A percentile compares a stretch with the other conserved stretches of the same genome.
These are phyloP conservation scores for Ophraella communa DNA, from an alignment of 2,888 invertebrate species.

Conservation along the genomic window DNA sequence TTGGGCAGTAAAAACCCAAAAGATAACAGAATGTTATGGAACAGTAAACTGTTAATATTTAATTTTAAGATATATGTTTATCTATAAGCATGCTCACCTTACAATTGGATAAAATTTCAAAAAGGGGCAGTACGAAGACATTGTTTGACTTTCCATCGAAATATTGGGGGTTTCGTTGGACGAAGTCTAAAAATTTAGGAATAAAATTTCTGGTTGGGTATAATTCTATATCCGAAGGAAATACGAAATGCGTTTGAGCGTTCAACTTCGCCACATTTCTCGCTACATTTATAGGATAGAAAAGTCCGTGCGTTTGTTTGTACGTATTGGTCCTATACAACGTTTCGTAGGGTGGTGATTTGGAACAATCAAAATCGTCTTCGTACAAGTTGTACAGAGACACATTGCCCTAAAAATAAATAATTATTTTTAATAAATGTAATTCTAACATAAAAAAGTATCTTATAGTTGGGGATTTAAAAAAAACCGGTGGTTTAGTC, in stretches of 20 bases:
- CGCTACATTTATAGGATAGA: constrained; percentile 52
- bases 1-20: too few species aligned
- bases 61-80: too few species aligned
- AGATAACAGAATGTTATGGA: too few species aligned
- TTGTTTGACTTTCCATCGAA: constrained; percentile 33
- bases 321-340: constrained; percentile 64
- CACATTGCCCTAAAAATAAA: constrained; percentile 28
- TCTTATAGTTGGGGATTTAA: too few species aligned
- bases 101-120: constrained; percentile 43
- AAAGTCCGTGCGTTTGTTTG: constrained; percentile 43
- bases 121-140: constrained; percentile 49
- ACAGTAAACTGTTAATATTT: too few species aligned
- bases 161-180: constrained; percentile 34
- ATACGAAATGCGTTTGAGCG: constrained; percentile 50
- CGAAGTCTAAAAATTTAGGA: constrained; percentile 45
- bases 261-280: constrained; percentile 50
- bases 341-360: constrained; percentile 72
- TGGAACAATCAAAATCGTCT: constrained; percentile 71
- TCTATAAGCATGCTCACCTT: constrained; percentile 6
- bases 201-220: constrained; percentile 49
- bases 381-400: constrained; percentile 40
- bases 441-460: too few species aligned
- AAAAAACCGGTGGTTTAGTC: too few species aligned
- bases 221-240: constrained; percentile 53
- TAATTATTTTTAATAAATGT: not conserved